These are phyloP conservation scores for Forbesichthys papilliferus DNA, from an alignment of 2,113 vertebrate species.

Conservation along the genomic window DNA sequence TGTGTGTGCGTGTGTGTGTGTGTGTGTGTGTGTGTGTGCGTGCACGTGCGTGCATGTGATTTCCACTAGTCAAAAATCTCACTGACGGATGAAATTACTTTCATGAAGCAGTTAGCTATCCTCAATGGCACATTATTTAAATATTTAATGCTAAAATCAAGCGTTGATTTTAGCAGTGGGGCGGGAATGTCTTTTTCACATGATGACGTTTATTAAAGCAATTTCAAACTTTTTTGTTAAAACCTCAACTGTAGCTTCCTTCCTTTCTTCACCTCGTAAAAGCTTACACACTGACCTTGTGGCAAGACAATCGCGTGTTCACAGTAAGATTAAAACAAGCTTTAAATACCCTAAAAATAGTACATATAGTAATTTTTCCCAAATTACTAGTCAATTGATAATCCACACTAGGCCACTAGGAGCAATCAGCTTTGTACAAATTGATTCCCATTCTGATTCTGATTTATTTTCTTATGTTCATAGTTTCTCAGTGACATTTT, in stretches of 20 bases:
- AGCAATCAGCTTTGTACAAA: no score
- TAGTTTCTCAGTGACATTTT: no score
- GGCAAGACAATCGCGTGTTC: not conserved
- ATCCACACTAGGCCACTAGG: no score
- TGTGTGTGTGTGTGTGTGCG: not conserved
- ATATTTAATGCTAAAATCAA: conserved; percentile 28
- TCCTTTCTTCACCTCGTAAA: no score
- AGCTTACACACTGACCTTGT: no score
- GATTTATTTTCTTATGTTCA: no score
- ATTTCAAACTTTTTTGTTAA: conserved; percentile 5
- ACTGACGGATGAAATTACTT: conserved; percentile 52
- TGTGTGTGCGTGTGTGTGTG: conserved; percentile 9
- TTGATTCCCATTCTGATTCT: no score
- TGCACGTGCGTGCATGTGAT: conserved; percentile 14
- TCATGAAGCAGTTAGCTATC: conserved; percentile 38
- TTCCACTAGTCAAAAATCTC: conserved; percentile 46
- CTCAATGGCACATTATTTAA: conserved; percentile 32
- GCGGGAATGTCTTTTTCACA: conserved; percentile 6
- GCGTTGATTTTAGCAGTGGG: conserved; percentile 42
- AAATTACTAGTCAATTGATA: no score
- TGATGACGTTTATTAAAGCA: not conserved
- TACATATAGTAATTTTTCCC: no score
- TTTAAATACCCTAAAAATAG: no score
- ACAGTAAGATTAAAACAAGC: no score
- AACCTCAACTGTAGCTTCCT: no score